These are phyloP conservation scores for Andrena praecox DNA, from an alignment of 2,888 invertebrate species.

Conservation along the genomic window DNA sequence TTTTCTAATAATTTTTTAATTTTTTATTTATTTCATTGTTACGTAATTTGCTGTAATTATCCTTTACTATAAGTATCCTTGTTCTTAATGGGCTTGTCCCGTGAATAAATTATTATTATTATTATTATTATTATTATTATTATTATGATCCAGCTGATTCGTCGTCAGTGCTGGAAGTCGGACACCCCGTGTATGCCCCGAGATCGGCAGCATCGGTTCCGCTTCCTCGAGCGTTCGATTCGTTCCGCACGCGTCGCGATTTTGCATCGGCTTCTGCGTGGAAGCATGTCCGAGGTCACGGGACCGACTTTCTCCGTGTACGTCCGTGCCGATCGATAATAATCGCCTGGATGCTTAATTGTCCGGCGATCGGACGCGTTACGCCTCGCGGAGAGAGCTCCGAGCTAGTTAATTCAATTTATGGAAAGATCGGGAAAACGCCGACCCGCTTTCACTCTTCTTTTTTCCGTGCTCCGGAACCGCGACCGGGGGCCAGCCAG, in stretches of 20 bases:
- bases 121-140: no score
- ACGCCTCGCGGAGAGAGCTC: slow-evolving; percentile 53
- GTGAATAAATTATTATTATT: no score
- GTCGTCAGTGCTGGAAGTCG: slow-evolving; percentile 2
- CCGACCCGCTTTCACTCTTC: slow-evolving; percentile 42
- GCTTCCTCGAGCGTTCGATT: slow-evolving; percentile 41
- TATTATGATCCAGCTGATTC: no score
- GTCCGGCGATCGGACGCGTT: slow-evolving; percentile 45
- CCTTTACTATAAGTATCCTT: no score
- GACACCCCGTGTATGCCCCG: background rate
- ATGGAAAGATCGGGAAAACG: slow-evolving; percentile 56
- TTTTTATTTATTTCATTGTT: no score
- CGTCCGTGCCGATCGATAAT: slow-evolving; percentile 68
- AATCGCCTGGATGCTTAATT: slow-evolving; percentile 67
- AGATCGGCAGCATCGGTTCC: slow-evolving; percentile 10
- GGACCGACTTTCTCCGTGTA: slow-evolving; percentile 70
- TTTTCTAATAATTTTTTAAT: no score
- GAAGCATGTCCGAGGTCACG: slow-evolving; percentile 57
- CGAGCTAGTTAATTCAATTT: slow-evolving; percentile 26
- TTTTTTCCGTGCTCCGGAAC: slow-evolving; percentile 17
- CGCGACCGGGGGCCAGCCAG: slow-evolving; percentile 15
- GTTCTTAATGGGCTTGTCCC: no score
- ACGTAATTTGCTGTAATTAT: no score
- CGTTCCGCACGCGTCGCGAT: slow-evolving; percentile 57
- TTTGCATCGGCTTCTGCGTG: slow-evolving; percentile 38